Evolutionary conservation across 2,113 vertebrate genomes (phyloP).

Genomic region (Hippocampus zosterae): DNA sequence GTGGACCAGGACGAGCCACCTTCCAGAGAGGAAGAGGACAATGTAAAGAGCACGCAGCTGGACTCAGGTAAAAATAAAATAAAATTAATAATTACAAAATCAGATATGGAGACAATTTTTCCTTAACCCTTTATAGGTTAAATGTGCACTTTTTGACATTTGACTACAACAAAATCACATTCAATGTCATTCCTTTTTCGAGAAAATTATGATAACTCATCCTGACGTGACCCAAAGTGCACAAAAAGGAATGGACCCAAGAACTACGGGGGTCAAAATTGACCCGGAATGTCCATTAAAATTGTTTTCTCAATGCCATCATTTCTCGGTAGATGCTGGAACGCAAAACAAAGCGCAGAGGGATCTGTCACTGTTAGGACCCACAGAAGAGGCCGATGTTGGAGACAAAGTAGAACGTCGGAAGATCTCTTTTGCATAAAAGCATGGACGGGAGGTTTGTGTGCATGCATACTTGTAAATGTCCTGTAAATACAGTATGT

Average conservation of each 20-base stretch:
- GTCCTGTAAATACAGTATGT: conserved; percentile 29
- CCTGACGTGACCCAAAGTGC: background rate
- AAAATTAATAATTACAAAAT: background rate
- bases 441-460: conserved; percentile 1
- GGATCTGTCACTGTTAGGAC: conserved; percentile 11
- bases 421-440: conserved; percentile 15
- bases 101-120: too few species aligned
- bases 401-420: conserved; percentile 39
- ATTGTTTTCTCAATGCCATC: background rate
- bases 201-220: background rate
- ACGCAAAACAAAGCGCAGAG: conserved; percentile 21
- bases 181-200: too few species aligned
- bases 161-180: too few species aligned
- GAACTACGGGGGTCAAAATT: too few species aligned
- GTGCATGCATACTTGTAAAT: conserved; percentile 21
- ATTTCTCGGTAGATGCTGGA: conserved; percentile 25
- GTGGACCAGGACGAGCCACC: conserved; percentile 50
- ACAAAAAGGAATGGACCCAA: background rate
- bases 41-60: conserved; percentile 29
- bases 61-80: background rate
- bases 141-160: too few species aligned
- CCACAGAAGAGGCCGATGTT: conserved; percentile 22
- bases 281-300: background rate
- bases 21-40: conserved; percentile 65
- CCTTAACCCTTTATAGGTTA: too few species aligned